Percentiles rank a stretch among this genome's conserved stretches.
Evolutionary conservation across 2,113 vertebrate genomes (phyloP).

Genomic region (Prochilodus magdalenae): DNA sequence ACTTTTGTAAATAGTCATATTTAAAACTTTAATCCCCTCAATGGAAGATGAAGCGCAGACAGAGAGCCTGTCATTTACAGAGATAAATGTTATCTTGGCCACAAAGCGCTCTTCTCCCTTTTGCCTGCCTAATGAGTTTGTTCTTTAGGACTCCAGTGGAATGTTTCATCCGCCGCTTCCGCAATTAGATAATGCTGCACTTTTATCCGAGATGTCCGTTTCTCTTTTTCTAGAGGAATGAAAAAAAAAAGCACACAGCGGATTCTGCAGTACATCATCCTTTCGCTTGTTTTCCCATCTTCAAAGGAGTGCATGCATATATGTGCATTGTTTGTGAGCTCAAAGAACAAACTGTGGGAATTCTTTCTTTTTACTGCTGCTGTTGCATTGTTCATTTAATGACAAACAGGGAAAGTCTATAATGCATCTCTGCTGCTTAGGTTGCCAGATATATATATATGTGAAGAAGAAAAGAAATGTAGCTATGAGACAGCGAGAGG

Average conservation of each 20-base stretch:
- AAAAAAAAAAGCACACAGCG: constrained; percentile 16
- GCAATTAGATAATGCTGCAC: constrained; percentile 54
- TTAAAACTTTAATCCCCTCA: constrained; percentile 83
- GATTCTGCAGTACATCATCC: neutral
- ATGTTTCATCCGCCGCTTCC: constrained; percentile 55
- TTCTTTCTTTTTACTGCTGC: neutral
- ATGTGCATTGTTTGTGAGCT: neutral
- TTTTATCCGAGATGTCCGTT: constrained; percentile 57
- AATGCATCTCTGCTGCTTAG: neutral
- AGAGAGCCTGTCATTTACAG: constrained; percentile 83
- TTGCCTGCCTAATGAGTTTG: constrained; percentile 81
- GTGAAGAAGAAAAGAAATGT: neutral
- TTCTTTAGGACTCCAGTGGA: constrained; percentile 57
- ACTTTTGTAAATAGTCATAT: constrained; percentile 88
- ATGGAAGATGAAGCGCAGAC: constrained; percentile 84
- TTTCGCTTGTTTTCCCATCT: constrained; percentile 43
- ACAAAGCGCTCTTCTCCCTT: constrained; percentile 51
- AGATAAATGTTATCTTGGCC: constrained; percentile 80
- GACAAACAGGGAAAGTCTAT: neutral
- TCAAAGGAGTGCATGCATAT: constrained; percentile 31
- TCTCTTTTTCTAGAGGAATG: neutral
- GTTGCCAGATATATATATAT: neutral
- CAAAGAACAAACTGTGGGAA: neutral
- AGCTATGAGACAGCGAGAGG: neutral
- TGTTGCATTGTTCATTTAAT: neutral